phyloP scores from a whole-genome alignment of 2,888 invertebrate species.

The Erpobdella octoculata region DNA sequence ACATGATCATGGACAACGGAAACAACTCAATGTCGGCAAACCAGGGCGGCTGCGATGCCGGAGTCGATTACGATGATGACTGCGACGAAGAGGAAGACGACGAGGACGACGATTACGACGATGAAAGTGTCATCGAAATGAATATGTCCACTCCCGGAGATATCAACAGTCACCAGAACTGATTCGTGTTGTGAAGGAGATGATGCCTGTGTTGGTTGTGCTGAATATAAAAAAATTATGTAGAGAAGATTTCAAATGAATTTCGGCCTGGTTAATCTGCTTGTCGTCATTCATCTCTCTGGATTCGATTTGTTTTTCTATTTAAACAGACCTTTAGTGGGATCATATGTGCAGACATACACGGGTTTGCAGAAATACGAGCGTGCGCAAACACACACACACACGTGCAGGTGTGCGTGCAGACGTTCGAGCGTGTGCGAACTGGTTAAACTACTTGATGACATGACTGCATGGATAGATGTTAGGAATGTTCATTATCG shows the following conservation, averaged over 20 bases:
- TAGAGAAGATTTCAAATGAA: no score
- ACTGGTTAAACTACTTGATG: no score
- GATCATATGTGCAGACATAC: neutral
- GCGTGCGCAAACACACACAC: no score
- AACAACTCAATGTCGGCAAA: neutral
- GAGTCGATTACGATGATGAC: slow-evolving; percentile 11
- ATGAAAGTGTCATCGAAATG: slow-evolving; percentile 14
- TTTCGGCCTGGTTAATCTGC: no score
- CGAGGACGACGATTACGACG: slow-evolving; percentile 18
- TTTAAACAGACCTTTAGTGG: no score
- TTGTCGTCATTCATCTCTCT: no score
- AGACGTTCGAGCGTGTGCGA: no score
- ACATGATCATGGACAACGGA: neutral
- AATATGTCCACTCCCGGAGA: neutral
- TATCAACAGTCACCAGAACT: slow-evolving; percentile 4
- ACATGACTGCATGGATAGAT: no score
- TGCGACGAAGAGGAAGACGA: slow-evolving; percentile 24
- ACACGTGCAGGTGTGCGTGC: no score
- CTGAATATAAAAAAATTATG: no score
- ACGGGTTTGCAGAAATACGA: slow-evolving; percentile 3
- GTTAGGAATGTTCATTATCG: slow-evolving; percentile 2
- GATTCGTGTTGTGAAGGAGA: neutral
- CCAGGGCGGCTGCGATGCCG: neutral
- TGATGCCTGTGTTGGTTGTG: neutral
- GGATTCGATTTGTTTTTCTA: no score